phyloP scores from a whole-genome alignment of 2,888 invertebrate genomes.

The Folsomia manolachei region DNA sequence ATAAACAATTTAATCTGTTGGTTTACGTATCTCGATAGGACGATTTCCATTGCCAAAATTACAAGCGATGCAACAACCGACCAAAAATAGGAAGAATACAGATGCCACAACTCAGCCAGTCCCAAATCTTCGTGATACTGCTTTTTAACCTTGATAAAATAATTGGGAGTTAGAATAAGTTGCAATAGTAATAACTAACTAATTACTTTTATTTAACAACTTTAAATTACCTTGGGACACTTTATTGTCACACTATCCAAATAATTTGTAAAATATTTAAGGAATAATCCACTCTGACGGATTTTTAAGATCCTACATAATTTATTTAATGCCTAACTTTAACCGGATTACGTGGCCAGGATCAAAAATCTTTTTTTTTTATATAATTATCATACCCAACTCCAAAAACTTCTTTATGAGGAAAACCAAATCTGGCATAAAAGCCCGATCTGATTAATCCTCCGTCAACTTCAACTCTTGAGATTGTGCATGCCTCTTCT shows the following conservation, averaged over 20 bases:
- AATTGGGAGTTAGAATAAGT: too few relatives aligned
- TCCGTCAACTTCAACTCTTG: background rate
- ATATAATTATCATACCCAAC: background rate
- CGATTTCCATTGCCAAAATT: background rate
- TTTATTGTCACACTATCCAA: background rate
- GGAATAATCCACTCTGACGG: background rate
- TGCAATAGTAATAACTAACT: too few relatives aligned
- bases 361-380: too few relatives aligned
- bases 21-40: background rate
- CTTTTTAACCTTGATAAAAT: background rate
- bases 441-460: background rate
- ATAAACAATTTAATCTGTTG: too few relatives aligned
- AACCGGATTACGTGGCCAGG: too few relatives aligned
- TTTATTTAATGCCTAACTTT: too few relatives aligned
- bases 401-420: background rate
- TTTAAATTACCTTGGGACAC: too few relatives aligned
- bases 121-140: slow-evolving; percentile 1
- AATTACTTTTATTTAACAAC: too few relatives aligned
- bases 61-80: background rate
- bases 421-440: background rate
- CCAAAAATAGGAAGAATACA: background rate
- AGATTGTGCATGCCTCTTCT: background rate
- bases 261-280: background rate
- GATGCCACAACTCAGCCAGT: background rate
- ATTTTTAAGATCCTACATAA: slow-evolving; percentile 1